phyloP scores from a whole-genome alignment of 1,140 invertebrate genomes.

The Pygmarrhopalites habei region DNA sequence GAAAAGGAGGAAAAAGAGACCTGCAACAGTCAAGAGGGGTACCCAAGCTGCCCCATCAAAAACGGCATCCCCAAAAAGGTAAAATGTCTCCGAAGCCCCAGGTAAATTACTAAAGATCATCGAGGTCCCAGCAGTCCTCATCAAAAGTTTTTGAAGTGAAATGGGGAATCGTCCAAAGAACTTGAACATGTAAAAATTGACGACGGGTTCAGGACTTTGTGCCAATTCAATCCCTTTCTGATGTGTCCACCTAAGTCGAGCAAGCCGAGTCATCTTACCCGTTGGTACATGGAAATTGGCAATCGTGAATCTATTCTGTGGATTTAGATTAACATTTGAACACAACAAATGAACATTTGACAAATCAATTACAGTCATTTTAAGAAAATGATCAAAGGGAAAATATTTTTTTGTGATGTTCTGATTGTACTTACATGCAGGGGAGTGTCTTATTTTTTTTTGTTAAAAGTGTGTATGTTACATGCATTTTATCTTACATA shows the following conservation, averaged over 20 bases:
- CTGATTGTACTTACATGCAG: too few relatives aligned
- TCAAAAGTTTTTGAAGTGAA: conserved; percentile 11
- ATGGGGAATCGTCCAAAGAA: conserved; percentile 34
- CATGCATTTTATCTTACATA: too few relatives aligned
- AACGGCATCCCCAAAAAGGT: conserved; percentile 3
- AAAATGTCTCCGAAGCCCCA: conserved; percentile 14
- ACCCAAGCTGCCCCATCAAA: conserved; percentile 15
- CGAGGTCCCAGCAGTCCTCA: conserved; percentile 13
- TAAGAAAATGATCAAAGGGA: too few relatives aligned
- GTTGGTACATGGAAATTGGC: conserved; percentile 22
- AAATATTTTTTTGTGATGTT: too few relatives aligned
- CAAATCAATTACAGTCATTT: too few relatives aligned
- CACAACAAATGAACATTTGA: too few relatives aligned
- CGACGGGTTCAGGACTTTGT: conserved; percentile 11
- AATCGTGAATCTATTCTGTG: conserved; percentile 33
- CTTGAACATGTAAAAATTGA: conserved; percentile 29
- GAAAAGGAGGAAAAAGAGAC: too few relatives aligned
- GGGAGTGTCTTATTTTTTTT: too few relatives aligned
- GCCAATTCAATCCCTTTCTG: conserved; percentile 4
- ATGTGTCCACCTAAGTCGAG: conserved; percentile 6
- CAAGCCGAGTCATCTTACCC: conserved; percentile 1
- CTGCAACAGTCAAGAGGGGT: conserved; percentile 20
- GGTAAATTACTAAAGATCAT: conserved; percentile 24
- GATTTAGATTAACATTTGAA: too few relatives aligned
- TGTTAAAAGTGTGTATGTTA: too few relatives aligned